phyloP scores from a whole-genome alignment of 2,797 vertebrate species.

The Crocodylus rhombifer region DNA sequence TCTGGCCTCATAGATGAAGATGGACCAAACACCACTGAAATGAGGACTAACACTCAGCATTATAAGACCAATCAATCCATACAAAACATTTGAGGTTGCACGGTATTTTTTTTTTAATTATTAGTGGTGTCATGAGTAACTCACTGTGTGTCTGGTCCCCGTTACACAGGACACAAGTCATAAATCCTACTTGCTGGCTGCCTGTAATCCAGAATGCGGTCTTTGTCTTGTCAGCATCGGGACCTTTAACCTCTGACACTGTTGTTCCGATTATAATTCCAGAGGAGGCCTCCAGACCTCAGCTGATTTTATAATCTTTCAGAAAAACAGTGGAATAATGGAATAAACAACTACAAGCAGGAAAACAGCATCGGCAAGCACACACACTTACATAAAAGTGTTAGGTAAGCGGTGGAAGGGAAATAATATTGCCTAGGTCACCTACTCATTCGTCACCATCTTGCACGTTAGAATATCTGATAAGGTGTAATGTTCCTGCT shows the following conservation, averaged over 20 bases:
- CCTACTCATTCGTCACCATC: not conserved
- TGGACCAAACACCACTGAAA: not conserved
- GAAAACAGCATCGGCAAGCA: not conserved
- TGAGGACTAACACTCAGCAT: not conserved
- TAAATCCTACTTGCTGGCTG: slow-evolving; percentile 18
- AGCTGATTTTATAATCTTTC: slow-evolving; percentile 1
- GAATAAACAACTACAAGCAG: not conserved
- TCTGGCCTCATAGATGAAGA: not conserved
- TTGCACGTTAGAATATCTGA: not conserved
- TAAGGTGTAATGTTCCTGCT: no score
- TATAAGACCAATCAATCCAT: slow-evolving; percentile 45
- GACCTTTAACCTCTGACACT: slow-evolving; percentile 23
- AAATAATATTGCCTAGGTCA: not conserved
- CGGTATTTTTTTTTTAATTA: not conserved
- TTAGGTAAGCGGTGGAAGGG: not conserved
- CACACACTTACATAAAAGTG: not conserved
- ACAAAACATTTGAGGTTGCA: not conserved
- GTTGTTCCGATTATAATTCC: slow-evolving; percentile 38
- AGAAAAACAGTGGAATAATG: not conserved
- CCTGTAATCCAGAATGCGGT: not conserved
- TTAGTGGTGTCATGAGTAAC: not conserved
- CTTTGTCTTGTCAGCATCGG: slow-evolving; percentile 41
- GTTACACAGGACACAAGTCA: not conserved
- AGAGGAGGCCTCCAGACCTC: not conserved
- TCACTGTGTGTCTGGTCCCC: slow-evolving; percentile 23